Evolutionary conservation across 2,888 invertebrate species (phyloP).

Genomic region (Mayetiola destructor): DNA sequence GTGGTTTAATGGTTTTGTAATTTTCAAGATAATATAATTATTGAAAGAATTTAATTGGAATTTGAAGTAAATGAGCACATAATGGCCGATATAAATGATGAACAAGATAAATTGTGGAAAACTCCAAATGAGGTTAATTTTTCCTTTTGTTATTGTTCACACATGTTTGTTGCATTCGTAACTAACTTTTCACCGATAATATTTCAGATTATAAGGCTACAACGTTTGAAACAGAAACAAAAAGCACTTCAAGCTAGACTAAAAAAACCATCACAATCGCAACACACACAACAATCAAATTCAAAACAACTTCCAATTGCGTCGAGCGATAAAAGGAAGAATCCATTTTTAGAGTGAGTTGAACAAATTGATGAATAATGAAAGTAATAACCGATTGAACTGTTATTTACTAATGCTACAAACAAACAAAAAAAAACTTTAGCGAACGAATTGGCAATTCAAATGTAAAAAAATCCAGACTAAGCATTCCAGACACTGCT

Average conservation of each 20-base stretch:
- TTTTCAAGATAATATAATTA: no score
- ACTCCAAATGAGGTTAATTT: constrained; percentile 40
- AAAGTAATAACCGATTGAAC: neutral
- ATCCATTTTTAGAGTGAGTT: constrained; percentile 56
- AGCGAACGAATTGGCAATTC: neutral
- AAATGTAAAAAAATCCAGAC: neutral
- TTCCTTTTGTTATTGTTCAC: no score
- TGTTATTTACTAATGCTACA: neutral
- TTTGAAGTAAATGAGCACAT: no score
- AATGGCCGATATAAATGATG: neutral
- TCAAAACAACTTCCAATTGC: constrained; percentile 19
- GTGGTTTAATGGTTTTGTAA: no score
- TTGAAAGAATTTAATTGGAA: no score
- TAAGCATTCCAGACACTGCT: neutral
- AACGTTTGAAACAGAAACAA: constrained; percentile 61
- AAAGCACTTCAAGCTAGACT: constrained; percentile 60
- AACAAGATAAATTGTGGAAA: constrained; percentile 35
- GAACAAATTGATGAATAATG: neutral
- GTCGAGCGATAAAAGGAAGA: constrained; percentile 51
- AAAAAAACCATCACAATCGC: constrained; percentile 23
- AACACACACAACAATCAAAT: constrained; percentile 20
- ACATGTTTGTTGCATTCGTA: neutral
- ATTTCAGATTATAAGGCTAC: constrained; percentile 49
- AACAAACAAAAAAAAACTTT: neutral
- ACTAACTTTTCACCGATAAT: no score